phyloP scores from a whole-genome alignment of 2,888 invertebrate species.

The Drosophila eohydei region DNA sequence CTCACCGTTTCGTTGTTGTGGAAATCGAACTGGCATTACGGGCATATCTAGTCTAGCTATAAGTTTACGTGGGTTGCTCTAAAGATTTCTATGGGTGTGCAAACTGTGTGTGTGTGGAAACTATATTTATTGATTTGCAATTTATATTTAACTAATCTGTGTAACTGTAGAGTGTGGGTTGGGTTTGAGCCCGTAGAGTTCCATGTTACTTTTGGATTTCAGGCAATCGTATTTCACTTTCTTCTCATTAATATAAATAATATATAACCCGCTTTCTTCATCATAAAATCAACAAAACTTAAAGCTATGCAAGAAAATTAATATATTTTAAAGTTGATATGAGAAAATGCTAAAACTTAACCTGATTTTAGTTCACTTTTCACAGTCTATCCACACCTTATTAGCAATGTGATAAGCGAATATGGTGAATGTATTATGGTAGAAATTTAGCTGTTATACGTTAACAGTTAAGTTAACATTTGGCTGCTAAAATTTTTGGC shows the following conservation, averaged over 20 bases:
- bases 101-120: neutral
- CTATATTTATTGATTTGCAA: neutral
- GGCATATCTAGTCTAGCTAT: slow-evolving; percentile 43
- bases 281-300: neutral
- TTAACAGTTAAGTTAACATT: neutral
- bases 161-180: neutral
- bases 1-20: slow-evolving; percentile 53
- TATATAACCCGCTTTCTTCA: neutral
- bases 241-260: neutral
- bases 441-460: no score
- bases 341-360: neutral
- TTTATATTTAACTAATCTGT: neutral
- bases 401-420: no score
- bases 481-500: no score
- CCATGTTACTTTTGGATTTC: neutral
- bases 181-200: neutral
- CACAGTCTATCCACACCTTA: no score
- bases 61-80: slow-evolving; percentile 5
- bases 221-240: neutral
- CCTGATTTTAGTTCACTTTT: no score
- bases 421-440: no score
- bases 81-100: neutral
- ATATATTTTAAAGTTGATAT: neutral
- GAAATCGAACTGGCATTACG: slow-evolving; percentile 11
- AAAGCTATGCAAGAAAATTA: neutral